phyloP scores from a whole-genome alignment of 2,797 vertebrate species.

The Protonibea diacanthus region DNA sequence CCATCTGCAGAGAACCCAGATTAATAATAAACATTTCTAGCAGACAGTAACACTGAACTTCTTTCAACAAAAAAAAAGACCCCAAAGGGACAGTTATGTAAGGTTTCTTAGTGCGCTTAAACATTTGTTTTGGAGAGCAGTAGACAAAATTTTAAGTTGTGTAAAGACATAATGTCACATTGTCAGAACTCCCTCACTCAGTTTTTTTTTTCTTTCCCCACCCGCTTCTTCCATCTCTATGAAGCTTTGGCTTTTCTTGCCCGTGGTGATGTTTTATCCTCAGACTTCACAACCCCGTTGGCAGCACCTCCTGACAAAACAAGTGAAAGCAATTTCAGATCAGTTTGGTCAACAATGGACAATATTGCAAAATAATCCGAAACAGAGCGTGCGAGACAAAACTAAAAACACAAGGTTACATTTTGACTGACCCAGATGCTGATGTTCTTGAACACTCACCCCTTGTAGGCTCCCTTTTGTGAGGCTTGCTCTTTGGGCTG shows the following conservation, averaged over 20 bases:
- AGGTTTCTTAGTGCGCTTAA: conserved; percentile 75
- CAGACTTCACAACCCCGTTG: conserved; percentile 87
- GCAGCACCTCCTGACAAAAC: conserved; percentile 80
- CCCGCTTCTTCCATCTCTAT: conserved; percentile 69
- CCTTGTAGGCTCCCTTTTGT: conserved; percentile 84
- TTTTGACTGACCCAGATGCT: not conserved
- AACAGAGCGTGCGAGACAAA: not conserved
- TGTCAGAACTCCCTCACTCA: conserved; percentile 67
- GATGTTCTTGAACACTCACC: conserved; percentile 73
- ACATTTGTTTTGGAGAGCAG: conserved; percentile 66
- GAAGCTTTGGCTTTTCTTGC: conserved; percentile 88
- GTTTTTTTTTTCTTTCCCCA: conserved; percentile 9
- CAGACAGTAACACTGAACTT: conserved; percentile 58
- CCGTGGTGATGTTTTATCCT: conserved; percentile 86
- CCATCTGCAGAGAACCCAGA: conserved; percentile 45
- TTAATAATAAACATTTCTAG: conserved; percentile 55
- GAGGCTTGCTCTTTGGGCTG: conserved; percentile 86
- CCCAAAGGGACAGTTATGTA: conserved; percentile 57
- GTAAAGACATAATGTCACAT: conserved; percentile 68
- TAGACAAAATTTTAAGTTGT: conserved; percentile 65
- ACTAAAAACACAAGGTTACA: not conserved
- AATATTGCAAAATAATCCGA: not conserved
- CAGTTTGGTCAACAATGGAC: not conserved
- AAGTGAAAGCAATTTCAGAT: conserved; percentile 11
- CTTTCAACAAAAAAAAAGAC: conserved; percentile 36